Base-by-base conservation (phyloP, 2,888 invertebrate genomes). In the Hyposoter dolosus region DNA sequence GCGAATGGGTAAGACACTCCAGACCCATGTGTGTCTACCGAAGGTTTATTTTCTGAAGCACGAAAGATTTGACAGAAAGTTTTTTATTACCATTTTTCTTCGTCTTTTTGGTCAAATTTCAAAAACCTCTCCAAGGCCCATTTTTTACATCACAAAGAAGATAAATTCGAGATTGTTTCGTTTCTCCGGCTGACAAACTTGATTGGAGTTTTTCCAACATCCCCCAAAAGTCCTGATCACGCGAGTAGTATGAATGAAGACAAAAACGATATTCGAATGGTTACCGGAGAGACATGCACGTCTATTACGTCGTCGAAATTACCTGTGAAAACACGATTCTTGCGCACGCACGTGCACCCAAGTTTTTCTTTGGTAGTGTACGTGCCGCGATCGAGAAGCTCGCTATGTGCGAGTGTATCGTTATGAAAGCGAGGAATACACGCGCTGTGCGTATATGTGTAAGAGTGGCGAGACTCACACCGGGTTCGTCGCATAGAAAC, bases 401-500 rank as follows among this genome's bases (percentile, higher is more conserved):
- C n/a, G 32, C 19, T 7, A 7, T 15, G 43, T 77, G 66, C 53
- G 35, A 17, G 72, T 65, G 50, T 19, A 45, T 23, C 45, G 69
- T 76, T 63, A 72, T 35, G 40, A 50, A 65, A 65, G 63, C n/a
- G n/a, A 50, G 17, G 50, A 3, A 28, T 32, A 10, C 47, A 6
- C 3, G 50, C n/a, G n/a, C n/a, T 40, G 50, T 43, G 45, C 35
- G 10, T 63, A n/a, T 47, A n/a, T 23, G 47, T 35, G 47, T 56
- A 45, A 72, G 80, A 79, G 69, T 68, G 65, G 82, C 82, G 78
- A 50, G 75, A 74, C 74, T 45, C 66, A 66, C 28, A 66, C 75
- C 65, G 84, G 69, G 68, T 53, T 47, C 60, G 83, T 72, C 72
- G 83, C 81, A 28, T 68, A 45, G 56, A 68, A 75, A 69, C 71